These are phyloP conservation scores for Cheiracanthium punctorium DNA, from an alignment of 2,888 invertebrate genomes.

Conservation along the genomic window DNA sequence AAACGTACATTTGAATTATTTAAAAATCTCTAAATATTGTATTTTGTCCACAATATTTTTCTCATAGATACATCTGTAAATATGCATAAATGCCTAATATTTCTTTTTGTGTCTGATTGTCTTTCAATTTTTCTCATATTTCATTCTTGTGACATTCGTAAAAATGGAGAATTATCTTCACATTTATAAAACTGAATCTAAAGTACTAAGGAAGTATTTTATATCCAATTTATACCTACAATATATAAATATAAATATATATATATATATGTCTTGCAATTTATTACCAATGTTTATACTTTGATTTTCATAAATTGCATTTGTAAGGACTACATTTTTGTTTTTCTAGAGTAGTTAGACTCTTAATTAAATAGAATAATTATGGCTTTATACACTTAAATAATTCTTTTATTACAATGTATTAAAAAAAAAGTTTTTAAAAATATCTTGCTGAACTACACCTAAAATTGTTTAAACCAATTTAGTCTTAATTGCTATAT, in stretches of 20 bases:
- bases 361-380: neutral
- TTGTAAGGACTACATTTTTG: neutral
- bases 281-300: neutral
- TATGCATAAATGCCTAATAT: neutral
- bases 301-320: neutral
- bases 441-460: no score
- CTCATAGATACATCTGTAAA: constrained; percentile 10
- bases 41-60: neutral
- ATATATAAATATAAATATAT: neutral
- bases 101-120: neutral
- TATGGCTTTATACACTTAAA: no score
- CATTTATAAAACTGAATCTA: neutral
- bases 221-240: neutral
- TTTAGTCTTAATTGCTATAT: no score
- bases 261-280: neutral
- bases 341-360: neutral
- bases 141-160: neutral
- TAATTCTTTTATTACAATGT: no score
- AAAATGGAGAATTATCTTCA: neutral
- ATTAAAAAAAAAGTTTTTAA: no score
- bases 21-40: neutral
- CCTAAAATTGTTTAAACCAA: no score
- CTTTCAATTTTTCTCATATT: neutral
- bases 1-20: no score
- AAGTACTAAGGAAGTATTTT: neutral